These are phyloP conservation scores for Oostethus manadensis DNA, from an alignment of 2,113 vertebrate species.

Conservation along the genomic window DNA sequence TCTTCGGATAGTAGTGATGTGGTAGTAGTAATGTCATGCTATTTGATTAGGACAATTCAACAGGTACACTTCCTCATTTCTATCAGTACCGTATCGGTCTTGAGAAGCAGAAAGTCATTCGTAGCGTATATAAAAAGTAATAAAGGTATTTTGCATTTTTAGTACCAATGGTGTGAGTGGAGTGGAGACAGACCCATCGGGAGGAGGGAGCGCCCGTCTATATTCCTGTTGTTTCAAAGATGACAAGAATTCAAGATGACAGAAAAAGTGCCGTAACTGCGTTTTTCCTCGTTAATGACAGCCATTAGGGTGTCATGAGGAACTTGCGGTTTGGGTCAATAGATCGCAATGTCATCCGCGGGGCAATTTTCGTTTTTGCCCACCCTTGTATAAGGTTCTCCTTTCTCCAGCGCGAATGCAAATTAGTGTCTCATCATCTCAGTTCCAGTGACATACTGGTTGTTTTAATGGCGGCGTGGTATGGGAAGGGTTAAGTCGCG, in stretches of 20 bases:
- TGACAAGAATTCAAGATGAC: constrained; percentile 26
- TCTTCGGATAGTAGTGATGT: too few species aligned
- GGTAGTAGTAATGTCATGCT: too few species aligned
- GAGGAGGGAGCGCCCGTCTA: constrained; percentile 24
- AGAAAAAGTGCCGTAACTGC: constrained; percentile 2
- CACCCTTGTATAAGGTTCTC: constrained; percentile 38
- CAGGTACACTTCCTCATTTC: too few species aligned
- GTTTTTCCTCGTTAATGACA: constrained; percentile 36
- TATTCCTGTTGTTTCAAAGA: constrained; percentile 9
- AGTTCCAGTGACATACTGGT: constrained; percentile 51
- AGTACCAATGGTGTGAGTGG: too few species aligned
- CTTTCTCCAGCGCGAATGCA: constrained; percentile 51
- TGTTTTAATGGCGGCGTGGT: constrained; percentile 52
- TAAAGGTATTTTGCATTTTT: too few species aligned
- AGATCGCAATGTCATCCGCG: constrained; percentile 47
- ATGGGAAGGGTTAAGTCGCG: constrained; percentile 43
- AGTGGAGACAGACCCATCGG: too few species aligned
- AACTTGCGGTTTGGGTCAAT: constrained; percentile 31
- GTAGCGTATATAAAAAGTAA: too few species aligned
- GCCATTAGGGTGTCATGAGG: constrained; percentile 37
- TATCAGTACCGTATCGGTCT: too few species aligned
- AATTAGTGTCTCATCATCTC: constrained; percentile 57
- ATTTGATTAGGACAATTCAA: too few species aligned
- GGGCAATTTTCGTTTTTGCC: constrained; percentile 54
- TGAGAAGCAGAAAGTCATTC: too few species aligned